Evolutionary conservation across 2,888 invertebrate genomes (phyloP).

Genomic region (Entomobrya multifasciata): DNA sequence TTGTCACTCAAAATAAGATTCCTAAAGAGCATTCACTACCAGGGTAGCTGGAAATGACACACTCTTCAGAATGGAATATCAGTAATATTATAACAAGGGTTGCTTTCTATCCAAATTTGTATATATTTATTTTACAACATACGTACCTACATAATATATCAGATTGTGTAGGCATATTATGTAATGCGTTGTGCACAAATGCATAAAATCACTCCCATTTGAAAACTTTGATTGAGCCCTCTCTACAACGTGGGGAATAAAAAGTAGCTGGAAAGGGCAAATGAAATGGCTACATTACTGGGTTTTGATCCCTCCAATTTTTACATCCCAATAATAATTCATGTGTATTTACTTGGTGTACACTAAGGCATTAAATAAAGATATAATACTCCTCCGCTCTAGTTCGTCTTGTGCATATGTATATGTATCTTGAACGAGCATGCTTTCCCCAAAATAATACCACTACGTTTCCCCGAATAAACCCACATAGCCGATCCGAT

Average conservation of each 20-base stretch:
- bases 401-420: no score
- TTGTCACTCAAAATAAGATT: conserved; percentile 34
- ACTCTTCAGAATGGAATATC: conserved; percentile 35
- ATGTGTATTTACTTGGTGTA: conserved; percentile 12
- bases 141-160: neutral
- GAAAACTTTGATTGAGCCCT: conserved; percentile 62
- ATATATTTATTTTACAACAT: conserved; percentile 10
- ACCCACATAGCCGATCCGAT: conserved; percentile 52
- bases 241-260: conserved; percentile 3
- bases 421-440: neutral
- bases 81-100: conserved; percentile 33
- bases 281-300: conserved; percentile 60
- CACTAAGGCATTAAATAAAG: neutral
- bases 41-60: conserved; percentile 63
- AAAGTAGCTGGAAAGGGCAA: conserved; percentile 58
- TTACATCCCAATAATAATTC: conserved; percentile 58
- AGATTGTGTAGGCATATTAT: neutral
- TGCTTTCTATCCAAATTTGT: conserved; percentile 22
- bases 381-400: conserved; percentile 17
- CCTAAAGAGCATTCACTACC: conserved; percentile 38
- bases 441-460: conserved; percentile 41
- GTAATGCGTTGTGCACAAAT: neutral
- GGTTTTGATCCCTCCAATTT: conserved; percentile 70
- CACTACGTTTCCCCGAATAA: conserved; percentile 35
- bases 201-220: conserved; percentile 50